Percentiles rank a stretch among this genome's conserved stretches.
These are phyloP conservation scores for Scytalopus superciliaris DNA, from an alignment of 2,113 vertebrate genomes.

Conservation along the genomic window DNA sequence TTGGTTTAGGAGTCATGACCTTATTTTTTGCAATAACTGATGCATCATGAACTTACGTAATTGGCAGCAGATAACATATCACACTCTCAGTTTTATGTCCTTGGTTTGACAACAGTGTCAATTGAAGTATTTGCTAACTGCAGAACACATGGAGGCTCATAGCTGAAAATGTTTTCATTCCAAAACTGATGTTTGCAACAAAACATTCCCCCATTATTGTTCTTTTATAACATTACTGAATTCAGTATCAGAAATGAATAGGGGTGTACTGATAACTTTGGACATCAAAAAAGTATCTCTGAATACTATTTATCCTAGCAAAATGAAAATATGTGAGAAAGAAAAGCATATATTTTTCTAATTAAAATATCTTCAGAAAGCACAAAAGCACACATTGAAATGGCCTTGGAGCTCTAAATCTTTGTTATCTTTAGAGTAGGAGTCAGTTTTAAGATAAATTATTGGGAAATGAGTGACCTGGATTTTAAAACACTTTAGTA, in stretches of 20 bases:
- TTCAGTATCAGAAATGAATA: not conserved
- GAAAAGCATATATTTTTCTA: not conserved
- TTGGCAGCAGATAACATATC: slow-evolving; percentile 68
- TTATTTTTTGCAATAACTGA: slow-evolving; percentile 67
- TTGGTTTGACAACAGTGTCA: slow-evolving; percentile 69
- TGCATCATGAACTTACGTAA: slow-evolving; percentile 65
- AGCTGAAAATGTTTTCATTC: slow-evolving; percentile 51
- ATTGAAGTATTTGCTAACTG: slow-evolving; percentile 68
- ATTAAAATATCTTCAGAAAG: not conserved
- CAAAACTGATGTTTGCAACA: slow-evolving; percentile 9
- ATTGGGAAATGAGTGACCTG: not conserved
- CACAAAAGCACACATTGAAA: not conserved
- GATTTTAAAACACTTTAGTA: not conserved
- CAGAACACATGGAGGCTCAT: slow-evolving; percentile 40
- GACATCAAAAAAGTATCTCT: not conserved
- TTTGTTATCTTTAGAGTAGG: not conserved
- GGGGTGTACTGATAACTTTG: not conserved
- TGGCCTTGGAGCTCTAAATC: not conserved
- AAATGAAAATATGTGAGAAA: not conserved
- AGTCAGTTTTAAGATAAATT: not conserved
- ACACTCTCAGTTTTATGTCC: slow-evolving; percentile 60
- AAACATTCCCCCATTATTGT: not conserved
- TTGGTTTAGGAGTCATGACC: slow-evolving; percentile 53
- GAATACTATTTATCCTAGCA: not conserved
- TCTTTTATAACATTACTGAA: not conserved